These are phyloP conservation scores for Drosophila nr. fundita DNA, from an alignment of 2,888 invertebrate genomes.

Conservation along the genomic window DNA sequence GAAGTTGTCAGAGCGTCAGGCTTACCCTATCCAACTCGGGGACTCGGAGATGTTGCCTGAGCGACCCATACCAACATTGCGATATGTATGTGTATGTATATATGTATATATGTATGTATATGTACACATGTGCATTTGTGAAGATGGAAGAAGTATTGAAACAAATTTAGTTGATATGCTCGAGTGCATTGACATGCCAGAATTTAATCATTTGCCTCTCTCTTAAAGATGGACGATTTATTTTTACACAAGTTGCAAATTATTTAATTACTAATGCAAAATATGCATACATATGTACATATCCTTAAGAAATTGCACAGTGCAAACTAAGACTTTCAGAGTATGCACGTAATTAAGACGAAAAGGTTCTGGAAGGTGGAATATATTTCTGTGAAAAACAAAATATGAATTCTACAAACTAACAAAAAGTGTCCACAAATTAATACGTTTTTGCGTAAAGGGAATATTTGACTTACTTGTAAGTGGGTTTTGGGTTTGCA, in stretches of 20 bases:
- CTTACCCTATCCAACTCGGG: constrained; percentile 33
- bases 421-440: not conserved
- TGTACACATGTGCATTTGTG: constrained; percentile 6
- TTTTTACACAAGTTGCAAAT: not conserved
- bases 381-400: not conserved
- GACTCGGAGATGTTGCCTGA: constrained; percentile 23
- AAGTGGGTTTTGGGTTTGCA: constrained; percentile 87
- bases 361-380: not conserved
- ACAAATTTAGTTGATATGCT: constrained; percentile 58
- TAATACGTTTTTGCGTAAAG: too few relatives aligned
- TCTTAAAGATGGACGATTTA: constrained; percentile 27
- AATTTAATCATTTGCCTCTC: constrained; percentile 36
- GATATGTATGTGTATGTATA: not conserved
- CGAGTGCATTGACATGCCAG: constrained; percentile 58
- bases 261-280: not conserved
- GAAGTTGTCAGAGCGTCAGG: constrained; percentile 49
- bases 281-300: not conserved
- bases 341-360: not conserved
- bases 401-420: not conserved
- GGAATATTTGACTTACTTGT: constrained; percentile 85
- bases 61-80: constrained; percentile 15
- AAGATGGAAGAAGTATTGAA: constrained; percentile 50
- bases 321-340: not conserved
- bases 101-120: not conserved
- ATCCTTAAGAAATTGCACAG: not conserved